Conservation (phyloP, 2,888 invertebrate genomes). For the Melinopterus prodromus region DNA sequence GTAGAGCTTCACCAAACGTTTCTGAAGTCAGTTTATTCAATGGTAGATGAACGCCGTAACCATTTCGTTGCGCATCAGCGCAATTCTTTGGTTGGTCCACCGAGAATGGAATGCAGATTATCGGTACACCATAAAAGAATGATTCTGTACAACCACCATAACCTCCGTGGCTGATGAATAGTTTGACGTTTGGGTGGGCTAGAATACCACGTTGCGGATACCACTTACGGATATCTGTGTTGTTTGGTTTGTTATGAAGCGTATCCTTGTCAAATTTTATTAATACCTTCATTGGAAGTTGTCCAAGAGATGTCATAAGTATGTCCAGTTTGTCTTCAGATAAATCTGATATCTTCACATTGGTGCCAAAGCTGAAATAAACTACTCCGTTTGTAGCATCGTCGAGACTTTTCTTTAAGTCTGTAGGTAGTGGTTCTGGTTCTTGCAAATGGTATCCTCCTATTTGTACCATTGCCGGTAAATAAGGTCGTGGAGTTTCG, state of each 20-base stretch:
- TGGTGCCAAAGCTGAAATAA: constrained; percentile 48
- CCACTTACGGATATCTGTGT: constrained; percentile 37
- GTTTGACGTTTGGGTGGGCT: constrained; percentile 64
- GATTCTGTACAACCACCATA: constrained; percentile 66
- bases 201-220: constrained; percentile 38
- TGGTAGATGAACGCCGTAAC: constrained; percentile 30
- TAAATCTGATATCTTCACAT: constrained; percentile 41
- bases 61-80: constrained; percentile 22
- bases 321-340: constrained; percentile 33
- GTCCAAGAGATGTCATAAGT: constrained; percentile 17
- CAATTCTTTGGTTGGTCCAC: constrained; percentile 40
- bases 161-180: constrained; percentile 69
- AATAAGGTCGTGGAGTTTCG: constrained; percentile 47
- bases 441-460: constrained; percentile 50
- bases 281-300: constrained; percentile 21
- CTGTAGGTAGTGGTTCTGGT: constrained; percentile 37
- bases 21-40: constrained; percentile 57
- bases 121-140: constrained; percentile 51
- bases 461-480: constrained; percentile 51
- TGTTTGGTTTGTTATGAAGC: constrained; percentile 32
- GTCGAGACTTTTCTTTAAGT: constrained; percentile 46
- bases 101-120: constrained; percentile 42
- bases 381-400: constrained; percentile 45
- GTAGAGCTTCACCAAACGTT: constrained; percentile 56
- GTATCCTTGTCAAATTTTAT: constrained; percentile 37